A percentile compares a stretch with the other conserved stretches of the same genome.
phyloP scores from a whole-genome alignment of 2,888 invertebrate genomes.

The Hypomecis atomaria region DNA sequence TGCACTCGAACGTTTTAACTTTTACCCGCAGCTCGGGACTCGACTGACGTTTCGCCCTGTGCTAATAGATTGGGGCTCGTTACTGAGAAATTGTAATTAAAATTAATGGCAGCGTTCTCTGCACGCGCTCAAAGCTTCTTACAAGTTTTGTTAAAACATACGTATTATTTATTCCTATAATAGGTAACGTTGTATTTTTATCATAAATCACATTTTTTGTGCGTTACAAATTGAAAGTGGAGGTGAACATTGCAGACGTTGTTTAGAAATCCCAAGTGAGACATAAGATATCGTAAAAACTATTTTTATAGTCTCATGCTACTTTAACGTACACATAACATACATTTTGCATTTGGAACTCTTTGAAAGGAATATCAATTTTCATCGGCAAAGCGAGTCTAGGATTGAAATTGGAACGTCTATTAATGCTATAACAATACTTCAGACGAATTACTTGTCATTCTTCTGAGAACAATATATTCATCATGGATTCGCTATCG shows the following conservation, averaged over 20 bases:
- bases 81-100: constrained; percentile 38
- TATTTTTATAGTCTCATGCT: constrained; percentile 25
- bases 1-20: constrained; percentile 71
- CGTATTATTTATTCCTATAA: not conserved
- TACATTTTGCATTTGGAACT: constrained; percentile 20
- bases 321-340: constrained; percentile 18
- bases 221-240: constrained; percentile 2
- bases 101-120: constrained; percentile 31
- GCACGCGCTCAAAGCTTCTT: constrained; percentile 12
- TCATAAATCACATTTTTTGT: not conserved
- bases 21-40: constrained; percentile 56
- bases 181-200: too few relatives aligned
- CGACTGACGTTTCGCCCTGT: constrained; percentile 41
- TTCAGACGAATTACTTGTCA: too few relatives aligned
- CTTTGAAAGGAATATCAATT: constrained; percentile 19
- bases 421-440: constrained; percentile 29
- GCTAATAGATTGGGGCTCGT: constrained; percentile 42
- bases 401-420: constrained; percentile 3
- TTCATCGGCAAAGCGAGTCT: constrained; percentile 11
- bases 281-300: constrained; percentile 26
- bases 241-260: constrained; percentile 7
- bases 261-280: constrained; percentile 24
- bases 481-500: constrained; percentile 41
- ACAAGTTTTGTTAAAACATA: constrained; percentile 9
- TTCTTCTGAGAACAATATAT: too few relatives aligned